Conservation (phyloP, 35 echinoderm and acorn worm genomes). For the Ophioderma brevispina region DNA sequence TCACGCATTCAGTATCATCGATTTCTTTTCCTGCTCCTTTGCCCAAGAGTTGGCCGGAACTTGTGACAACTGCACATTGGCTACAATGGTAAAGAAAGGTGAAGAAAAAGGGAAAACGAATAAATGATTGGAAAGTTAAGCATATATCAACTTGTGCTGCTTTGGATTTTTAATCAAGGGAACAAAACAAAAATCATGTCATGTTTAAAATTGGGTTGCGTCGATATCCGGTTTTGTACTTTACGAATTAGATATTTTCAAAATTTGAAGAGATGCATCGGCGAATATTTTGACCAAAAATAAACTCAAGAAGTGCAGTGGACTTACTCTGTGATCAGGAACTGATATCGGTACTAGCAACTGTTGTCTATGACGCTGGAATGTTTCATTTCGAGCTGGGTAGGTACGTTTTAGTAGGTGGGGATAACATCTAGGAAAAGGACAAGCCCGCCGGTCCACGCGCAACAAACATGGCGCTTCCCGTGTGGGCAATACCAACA, state of each 20-base stretch:
- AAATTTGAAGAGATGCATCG: not conserved
- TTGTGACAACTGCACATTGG: slow-evolving; percentile 80
- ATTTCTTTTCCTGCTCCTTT: slow-evolving; percentile 80
- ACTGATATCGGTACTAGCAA: slow-evolving; percentile 58
- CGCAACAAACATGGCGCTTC: slow-evolving; percentile 42
- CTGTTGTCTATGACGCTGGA: slow-evolving; percentile 47
- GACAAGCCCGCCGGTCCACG: slow-evolving; percentile 35
- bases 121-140: too few species aligned
- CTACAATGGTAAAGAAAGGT: slow-evolving; percentile 63
- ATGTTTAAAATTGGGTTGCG: not conserved
- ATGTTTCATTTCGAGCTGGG: slow-evolving; percentile 44
- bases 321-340: slow-evolving; percentile 61
- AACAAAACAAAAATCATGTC: not conserved
- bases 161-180: not conserved
- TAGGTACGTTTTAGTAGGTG: slow-evolving; percentile 27
- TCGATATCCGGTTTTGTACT: too few species aligned
- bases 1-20: slow-evolving; percentile 84
- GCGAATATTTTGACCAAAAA: not conserved
- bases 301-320: not conserved
- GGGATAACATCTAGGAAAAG: slow-evolving; percentile 47
- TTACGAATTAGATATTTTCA: too few species aligned
- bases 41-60: slow-evolving; percentile 88
- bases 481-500: slow-evolving; percentile 13
- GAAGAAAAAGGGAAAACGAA: slow-evolving; percentile 34
- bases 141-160: not conserved